These are phyloP conservation scores for Lepisosteus osseus DNA, from an alignment of 2,113 vertebrate species.

Conservation along the genomic window DNA sequence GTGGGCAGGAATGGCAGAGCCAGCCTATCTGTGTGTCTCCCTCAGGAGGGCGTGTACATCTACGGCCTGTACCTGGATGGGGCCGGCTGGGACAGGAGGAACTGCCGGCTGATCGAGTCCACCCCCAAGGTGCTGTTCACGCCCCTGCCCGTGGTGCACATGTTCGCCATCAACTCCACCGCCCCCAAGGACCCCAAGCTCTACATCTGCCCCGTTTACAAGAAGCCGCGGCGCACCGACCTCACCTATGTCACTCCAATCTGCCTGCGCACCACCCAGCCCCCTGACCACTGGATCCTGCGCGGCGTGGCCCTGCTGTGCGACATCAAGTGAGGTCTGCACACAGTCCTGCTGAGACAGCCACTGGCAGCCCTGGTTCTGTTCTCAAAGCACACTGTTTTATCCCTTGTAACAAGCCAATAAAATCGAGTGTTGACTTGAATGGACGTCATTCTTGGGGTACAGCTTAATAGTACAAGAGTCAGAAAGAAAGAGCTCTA, in stretches of 20 bases:
- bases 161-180: constrained; percentile 62
- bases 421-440: no score
- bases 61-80: constrained; percentile 69
- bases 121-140: constrained; percentile 67
- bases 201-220: constrained; percentile 72
- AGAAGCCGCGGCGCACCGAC: constrained; percentile 64
- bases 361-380: no score
- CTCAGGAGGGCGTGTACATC: constrained; percentile 69
- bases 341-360: no score
- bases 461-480: no score
- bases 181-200: constrained; percentile 58
- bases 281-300: constrained; percentile 72
- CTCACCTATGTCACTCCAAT: constrained; percentile 65
- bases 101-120: constrained; percentile 57
- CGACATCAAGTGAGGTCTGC: constrained; percentile 61
- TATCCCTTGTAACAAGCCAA: no score
- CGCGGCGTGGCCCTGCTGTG: constrained; percentile 71
- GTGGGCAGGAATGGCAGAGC: neutral
- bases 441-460: no score
- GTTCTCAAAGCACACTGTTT: no score
- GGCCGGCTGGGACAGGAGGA: constrained; percentile 66
- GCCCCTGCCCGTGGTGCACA: constrained; percentile 61
- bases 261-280: constrained; percentile 54
- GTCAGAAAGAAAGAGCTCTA: no score
- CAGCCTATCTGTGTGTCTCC: neutral